These are phyloP conservation scores for Phyto melanocephala DNA, from an alignment of 2,888 invertebrate genomes.

Conservation along the genomic window DNA sequence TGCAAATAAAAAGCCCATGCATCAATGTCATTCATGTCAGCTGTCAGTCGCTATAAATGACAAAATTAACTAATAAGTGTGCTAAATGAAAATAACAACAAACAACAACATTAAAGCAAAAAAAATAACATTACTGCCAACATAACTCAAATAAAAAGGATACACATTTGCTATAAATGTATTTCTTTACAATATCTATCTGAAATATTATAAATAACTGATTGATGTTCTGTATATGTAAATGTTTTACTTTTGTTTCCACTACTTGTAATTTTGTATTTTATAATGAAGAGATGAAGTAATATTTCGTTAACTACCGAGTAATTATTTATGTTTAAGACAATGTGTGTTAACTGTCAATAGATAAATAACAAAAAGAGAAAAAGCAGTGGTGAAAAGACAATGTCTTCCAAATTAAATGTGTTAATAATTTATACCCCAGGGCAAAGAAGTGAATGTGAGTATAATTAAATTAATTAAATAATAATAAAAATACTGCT, in stretches of 20 bases:
- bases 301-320: background rate
- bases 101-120: background rate
- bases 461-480: too few relatives aligned
- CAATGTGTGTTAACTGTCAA: background rate
- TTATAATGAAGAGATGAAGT: background rate
- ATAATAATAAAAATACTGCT: too few relatives aligned
- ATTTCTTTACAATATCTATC: background rate
- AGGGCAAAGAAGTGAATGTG: too few relatives aligned
- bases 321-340: background rate
- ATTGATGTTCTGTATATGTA: constrained; percentile 5
- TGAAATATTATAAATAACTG: constrained; percentile 20
- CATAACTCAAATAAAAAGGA: background rate
- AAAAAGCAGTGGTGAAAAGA: background rate
- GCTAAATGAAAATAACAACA: background rate
- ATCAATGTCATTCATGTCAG: constrained; percentile 45
- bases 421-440: too few relatives aligned
- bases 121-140: too few relatives aligned
- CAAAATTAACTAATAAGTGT: constrained; percentile 37
- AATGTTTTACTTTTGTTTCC: too few relatives aligned
- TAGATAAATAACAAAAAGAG: background rate
- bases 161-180: constrained; percentile 2
- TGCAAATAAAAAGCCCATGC: constrained; percentile 26
- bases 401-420: background rate
- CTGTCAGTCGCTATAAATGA: constrained; percentile 39
- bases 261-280: background rate